Conservation (phyloP, 2,113 vertebrate genomes). For the Thryonomys swinderianus region DNA sequence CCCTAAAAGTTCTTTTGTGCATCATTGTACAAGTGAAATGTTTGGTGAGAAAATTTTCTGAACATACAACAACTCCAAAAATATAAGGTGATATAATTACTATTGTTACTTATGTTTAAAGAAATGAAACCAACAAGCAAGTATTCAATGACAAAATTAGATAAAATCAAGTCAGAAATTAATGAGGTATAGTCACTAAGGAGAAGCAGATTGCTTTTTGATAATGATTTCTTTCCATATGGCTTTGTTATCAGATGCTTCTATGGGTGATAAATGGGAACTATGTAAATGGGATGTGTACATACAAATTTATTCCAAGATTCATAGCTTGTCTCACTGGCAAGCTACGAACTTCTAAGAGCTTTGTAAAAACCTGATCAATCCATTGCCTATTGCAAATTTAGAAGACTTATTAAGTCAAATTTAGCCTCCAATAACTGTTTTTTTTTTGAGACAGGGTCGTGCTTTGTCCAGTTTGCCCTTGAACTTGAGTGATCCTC, state of each 20-base stretch:
- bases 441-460: background rate
- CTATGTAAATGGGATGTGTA: slow-evolving; percentile 24
- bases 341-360: slow-evolving; percentile 51
- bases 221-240: slow-evolving; percentile 70
- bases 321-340: slow-evolving; percentile 53
- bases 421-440: background rate
- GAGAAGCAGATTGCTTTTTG: slow-evolving; percentile 73
- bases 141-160: slow-evolving; percentile 60
- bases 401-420: slow-evolving; percentile 36
- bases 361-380: slow-evolving; percentile 21
- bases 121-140: slow-evolving; percentile 66
- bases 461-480: background rate
- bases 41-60: slow-evolving; percentile 1
- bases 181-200: slow-evolving; percentile 70
- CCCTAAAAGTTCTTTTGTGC: slow-evolving; percentile 17
- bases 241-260: slow-evolving; percentile 62
- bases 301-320: slow-evolving; percentile 61
- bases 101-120: slow-evolving; percentile 64
- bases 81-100: slow-evolving; percentile 54
- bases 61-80: slow-evolving; percentile 49
- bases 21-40: slow-evolving; percentile 25
- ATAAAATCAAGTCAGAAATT: slow-evolving; percentile 67
- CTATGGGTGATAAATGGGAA: slow-evolving; percentile 56
- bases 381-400: slow-evolving; percentile 8
- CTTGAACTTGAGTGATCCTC: background rate